Conservation (phyloP, 2,113 vertebrate genomes). For the Galeopterus variegatus region DNA sequence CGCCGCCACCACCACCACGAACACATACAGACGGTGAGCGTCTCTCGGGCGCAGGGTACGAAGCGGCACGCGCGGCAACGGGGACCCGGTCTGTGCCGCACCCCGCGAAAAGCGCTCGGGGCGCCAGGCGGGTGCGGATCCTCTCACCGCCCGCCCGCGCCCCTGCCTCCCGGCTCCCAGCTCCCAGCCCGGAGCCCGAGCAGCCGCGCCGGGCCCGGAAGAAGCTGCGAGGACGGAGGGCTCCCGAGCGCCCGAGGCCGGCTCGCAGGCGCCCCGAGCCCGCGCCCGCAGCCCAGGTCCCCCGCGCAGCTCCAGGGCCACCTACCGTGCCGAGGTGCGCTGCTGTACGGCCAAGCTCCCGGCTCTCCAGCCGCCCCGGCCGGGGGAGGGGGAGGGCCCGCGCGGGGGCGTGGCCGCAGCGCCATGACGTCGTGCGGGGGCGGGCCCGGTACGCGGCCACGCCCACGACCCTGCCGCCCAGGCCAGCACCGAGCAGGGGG, state of each 20-base stretch:
- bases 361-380: constrained; percentile 59
- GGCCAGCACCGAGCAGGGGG: background rate
- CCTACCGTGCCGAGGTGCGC: constrained; percentile 62
- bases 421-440: constrained; percentile 38
- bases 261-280: background rate
- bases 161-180: background rate
- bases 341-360: too few relatives aligned
- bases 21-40: background rate
- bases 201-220: constrained; percentile 30
- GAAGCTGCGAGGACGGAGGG: background rate
- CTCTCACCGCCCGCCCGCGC: constrained; percentile 17
- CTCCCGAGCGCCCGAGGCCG: background rate
- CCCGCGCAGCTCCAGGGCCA: background rate
- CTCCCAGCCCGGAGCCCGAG: background rate
- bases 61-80: background rate
- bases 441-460: accelerated
- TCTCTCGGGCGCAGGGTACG: background rate
- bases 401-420: constrained; percentile 65
- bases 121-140: background rate
- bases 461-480: background rate
- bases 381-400: constrained; percentile 61
- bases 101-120: background rate
- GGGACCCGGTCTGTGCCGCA: background rate
- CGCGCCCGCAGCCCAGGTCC: background rate
- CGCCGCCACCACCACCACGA: background rate